Percentiles rank a stretch among this genome's conserved stretches.
Evolutionary conservation across 2,113 vertebrate species (phyloP).

Genomic region (Ceyx margarethae): DNA sequence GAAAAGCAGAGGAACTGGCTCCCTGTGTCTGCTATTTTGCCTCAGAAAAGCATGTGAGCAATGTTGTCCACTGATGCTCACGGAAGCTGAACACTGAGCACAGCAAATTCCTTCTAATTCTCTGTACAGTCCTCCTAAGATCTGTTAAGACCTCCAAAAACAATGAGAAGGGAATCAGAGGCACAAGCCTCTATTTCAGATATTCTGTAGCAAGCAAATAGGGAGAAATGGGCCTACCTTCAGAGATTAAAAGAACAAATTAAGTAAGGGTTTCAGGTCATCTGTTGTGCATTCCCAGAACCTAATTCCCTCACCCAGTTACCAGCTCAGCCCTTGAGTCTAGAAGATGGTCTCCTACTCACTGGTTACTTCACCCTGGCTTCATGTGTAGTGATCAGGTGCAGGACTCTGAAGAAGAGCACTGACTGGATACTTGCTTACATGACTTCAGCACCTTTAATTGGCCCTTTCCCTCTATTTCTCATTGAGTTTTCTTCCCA

Average conservation of each 20-base stretch:
- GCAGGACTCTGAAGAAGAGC: not conserved
- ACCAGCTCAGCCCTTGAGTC: not conserved
- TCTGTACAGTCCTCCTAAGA: not conserved
- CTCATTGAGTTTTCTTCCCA: not conserved
- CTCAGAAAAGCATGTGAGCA: not conserved
- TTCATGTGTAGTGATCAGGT: not conserved
- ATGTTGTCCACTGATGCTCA: not conserved
- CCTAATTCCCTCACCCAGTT: not conserved
- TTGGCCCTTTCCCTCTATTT: not conserved
- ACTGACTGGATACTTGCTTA: not conserved
- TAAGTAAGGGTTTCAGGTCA: not conserved
- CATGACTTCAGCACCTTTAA: not conserved
- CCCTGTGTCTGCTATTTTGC: not conserved
- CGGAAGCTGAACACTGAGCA: not conserved
- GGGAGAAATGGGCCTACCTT: not conserved
- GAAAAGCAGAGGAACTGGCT: not conserved
- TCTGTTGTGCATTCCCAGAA: not conserved
- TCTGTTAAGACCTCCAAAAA: not conserved
- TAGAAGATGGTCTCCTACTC: not conserved
- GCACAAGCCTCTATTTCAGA: not conserved
- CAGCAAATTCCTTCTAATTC: not conserved
- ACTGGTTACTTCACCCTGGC: not conserved
- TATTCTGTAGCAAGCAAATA: not conserved
- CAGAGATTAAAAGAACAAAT: not conserved
- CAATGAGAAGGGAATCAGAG: not conserved